Base-by-base conservation (phyloP, 2,113 vertebrate genomes). In the Semicossyphus pulcher region DNA sequence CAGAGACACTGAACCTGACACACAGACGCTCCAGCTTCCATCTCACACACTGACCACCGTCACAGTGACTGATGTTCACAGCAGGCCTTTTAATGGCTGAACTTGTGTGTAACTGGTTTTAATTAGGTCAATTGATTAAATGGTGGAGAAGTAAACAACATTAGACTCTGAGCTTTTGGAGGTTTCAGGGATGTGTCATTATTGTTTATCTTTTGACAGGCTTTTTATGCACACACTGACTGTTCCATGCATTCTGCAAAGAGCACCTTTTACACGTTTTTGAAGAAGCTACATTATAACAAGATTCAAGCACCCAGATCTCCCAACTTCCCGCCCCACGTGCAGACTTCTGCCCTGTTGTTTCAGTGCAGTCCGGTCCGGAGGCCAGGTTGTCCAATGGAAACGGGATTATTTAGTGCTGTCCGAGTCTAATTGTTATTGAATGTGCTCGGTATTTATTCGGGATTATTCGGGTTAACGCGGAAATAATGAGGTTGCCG, bases 401-500 rank as follows among this genome's bases (percentile, higher is more conserved):
- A 69, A 69, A n/a, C 61, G 2, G 42, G 80, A 66, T 80, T 85
- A 83, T 89, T 86, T 81, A 80, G 64, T 68, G 77, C 68, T 7
- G 49, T 26, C 64, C 29, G 67, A 45, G n/a, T 70, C 72, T 91
- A 84, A 92, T 84, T 89, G 91, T 84, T 87, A 88, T 84, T 84
- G 87, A 87, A 88, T 76, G 82, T 52, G 73, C 44, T 74, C 79
- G 72, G 76, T 91, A 83, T 91, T 94, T 92, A 91, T 88, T 88
- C 62, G 53, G 86, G 85, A 87, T 88, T 80, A 86, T 85, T 83
- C 76, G 69, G 76, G 83, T 91, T 92, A 93, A 93, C 65, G 79
- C 61, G 83, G 86, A 80, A 89, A 92, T 93, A 89, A 93, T 90
- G 90, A 90, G 89, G 83, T 79, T 62, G 37, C 44, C 58, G 86